A percentile compares a stretch with the other conserved stretches of the same genome.
phyloP scores from a whole-genome alignment of 2,113 vertebrate genomes.

The Corydoras maculifer region DNA sequence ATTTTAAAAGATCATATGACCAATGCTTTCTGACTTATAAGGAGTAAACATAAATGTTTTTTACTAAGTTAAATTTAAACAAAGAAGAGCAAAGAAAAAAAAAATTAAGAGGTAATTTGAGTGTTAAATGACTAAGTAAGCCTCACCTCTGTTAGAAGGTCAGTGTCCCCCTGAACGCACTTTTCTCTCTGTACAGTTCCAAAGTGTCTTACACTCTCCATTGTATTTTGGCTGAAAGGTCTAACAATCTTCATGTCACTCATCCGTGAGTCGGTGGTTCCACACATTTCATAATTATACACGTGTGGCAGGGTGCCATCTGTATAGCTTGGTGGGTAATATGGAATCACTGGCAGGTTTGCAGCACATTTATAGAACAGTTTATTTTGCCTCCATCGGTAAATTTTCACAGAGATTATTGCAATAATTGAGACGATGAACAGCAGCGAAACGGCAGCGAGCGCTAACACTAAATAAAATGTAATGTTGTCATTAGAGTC shows the following conservation, averaged over 20 bases:
- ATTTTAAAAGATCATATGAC: too few species aligned
- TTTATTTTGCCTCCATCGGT: slow-evolving; percentile 60
- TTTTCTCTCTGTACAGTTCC: slow-evolving; percentile 54
- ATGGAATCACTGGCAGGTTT: slow-evolving; percentile 69
- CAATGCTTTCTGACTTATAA: too few species aligned
- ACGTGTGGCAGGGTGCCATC: slow-evolving; percentile 63
- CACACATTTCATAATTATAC: slow-evolving; percentile 62
- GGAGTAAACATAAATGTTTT: too few species aligned
- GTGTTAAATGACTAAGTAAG: too few species aligned
- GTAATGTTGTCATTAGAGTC: slow-evolving; percentile 55
- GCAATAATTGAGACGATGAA: slow-evolving; percentile 60
- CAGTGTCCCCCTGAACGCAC: slow-evolving; percentile 42
- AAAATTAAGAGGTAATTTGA: too few species aligned
- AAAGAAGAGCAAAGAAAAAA: too few species aligned
- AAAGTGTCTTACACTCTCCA: slow-evolving; percentile 47
- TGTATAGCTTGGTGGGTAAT: slow-evolving; percentile 65
- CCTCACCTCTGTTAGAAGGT: slow-evolving; percentile 60
- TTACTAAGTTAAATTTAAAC: too few species aligned
- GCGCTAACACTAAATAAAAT: slow-evolving; percentile 60
- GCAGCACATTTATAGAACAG: slow-evolving; percentile 54
- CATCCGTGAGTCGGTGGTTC: slow-evolving; percentile 63
- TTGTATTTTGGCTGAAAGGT: slow-evolving; percentile 59
- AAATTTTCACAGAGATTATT: slow-evolving; percentile 64
- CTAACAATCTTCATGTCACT: slow-evolving; percentile 56
- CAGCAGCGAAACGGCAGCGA: slow-evolving; percentile 62